Evolutionary conservation across 2,888 invertebrate species (phyloP).

Genomic region (Caenorhabditis panamensis): DNA sequence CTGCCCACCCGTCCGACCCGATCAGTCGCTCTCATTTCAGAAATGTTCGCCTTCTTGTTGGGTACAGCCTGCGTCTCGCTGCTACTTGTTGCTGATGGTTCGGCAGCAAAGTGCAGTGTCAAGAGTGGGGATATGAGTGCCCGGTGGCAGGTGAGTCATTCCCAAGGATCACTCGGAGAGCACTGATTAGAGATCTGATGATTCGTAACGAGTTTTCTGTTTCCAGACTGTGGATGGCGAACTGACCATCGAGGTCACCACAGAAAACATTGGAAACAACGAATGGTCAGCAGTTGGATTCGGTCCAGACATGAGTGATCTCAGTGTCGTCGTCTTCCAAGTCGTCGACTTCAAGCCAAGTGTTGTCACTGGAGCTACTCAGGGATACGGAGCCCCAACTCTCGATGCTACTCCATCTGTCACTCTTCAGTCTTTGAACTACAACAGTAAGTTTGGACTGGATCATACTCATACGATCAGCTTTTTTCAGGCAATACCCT

Average conservation of each 20-base stretch:
- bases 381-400: slow-evolving; percentile 63
- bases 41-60: slow-evolving; percentile 48
- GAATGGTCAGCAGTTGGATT: slow-evolving; percentile 68
- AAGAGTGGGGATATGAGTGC: slow-evolving; percentile 62
- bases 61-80: slow-evolving; percentile 28
- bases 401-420: slow-evolving; percentile 57
- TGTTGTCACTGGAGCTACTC: slow-evolving; percentile 61
- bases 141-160: slow-evolving; percentile 64
- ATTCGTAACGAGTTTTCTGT: neutral
- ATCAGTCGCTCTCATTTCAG: slow-evolving; percentile 23
- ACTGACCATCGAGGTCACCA: slow-evolving; percentile 64
- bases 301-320: slow-evolving; percentile 63
- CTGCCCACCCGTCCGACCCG: slow-evolving; percentile 13
- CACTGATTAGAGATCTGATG: neutral
- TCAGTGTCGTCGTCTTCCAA: slow-evolving; percentile 62
- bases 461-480: neutral
- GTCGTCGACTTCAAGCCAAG: slow-evolving; percentile 54
- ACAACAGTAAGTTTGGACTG: slow-evolving; percentile 53
- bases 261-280: slow-evolving; percentile 70
- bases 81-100: slow-evolving; percentile 4
- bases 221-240: slow-evolving; percentile 61
- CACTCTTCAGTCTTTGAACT: slow-evolving; percentile 59
- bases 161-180: slow-evolving; percentile 1
- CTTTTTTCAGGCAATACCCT: slow-evolving; percentile 62
- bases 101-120: slow-evolving; percentile 61